These are phyloP conservation scores for Drosophila leonis DNA, from an alignment of 2,888 invertebrate species.

Conservation along the genomic window DNA sequence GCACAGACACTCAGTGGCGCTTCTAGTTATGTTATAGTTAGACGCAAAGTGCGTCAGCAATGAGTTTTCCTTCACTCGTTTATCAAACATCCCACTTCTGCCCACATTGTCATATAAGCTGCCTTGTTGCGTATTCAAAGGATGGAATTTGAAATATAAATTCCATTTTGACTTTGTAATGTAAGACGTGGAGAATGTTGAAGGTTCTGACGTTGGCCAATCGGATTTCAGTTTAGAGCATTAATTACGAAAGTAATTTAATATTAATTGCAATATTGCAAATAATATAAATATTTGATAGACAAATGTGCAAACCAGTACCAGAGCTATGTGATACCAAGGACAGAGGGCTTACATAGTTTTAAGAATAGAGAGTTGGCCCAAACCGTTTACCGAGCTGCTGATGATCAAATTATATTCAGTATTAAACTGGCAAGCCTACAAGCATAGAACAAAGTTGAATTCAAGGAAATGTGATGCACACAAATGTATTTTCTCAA, in stretches of 20 bases:
- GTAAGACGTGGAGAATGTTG: not conserved
- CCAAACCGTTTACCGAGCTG: not conserved
- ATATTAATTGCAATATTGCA: too few relatives aligned
- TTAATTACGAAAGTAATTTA: not conserved
- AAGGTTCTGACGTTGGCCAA: not conserved
- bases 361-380: not conserved
- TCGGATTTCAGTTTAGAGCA: not conserved
- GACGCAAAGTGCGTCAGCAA: conserved; percentile 20
- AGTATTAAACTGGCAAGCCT: not conserved
- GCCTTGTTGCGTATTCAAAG: conserved; percentile 13
- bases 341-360: not conserved
- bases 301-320: not conserved
- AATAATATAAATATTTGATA: too few relatives aligned
- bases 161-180: conserved; percentile 6
- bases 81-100: not conserved
- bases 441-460: not conserved
- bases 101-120: conserved; percentile 5
- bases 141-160: not conserved
- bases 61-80: conserved; percentile 7
- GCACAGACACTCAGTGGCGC: conserved; percentile 16
- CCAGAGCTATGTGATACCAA: too few relatives aligned
- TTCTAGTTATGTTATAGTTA: conserved; percentile 26
- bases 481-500: not conserved
- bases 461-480: not conserved
- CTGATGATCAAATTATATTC: not conserved